Base-by-base conservation (phyloP, 2,797 vertebrate species). In the Diceros bicornis region DNA sequence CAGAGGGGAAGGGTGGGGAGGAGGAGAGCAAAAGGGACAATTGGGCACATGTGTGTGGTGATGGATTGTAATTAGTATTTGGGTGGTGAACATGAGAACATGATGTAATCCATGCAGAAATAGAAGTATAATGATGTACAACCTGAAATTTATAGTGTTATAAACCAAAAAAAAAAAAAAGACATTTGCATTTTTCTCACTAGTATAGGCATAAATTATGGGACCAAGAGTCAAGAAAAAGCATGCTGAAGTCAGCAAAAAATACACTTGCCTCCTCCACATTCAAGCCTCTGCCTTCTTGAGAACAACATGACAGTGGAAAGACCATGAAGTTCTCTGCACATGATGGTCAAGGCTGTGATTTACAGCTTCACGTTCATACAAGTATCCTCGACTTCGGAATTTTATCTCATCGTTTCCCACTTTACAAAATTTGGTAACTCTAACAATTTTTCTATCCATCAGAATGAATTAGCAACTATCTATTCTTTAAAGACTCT, bases 401-500 rank as follows among this genome's bases (percentile, higher is more conserved):
- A 79, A 37, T 75, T 59, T 75, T 52, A 61, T 44, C 32, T 88
- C 47, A 52, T 57, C 52, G 12, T 44, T 85, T 90, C 68, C 34
- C 57, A 91, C 21, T 72, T 74, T 86, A 62, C 3, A 87, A 79
- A 96, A 89, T 16, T 59, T 82, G 32, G 13, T 95, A 92, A 68
- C 32, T 71, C 18, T 13, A 61, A 74, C 7, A 72, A 47, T 1
- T 66, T 92, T 91, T 55, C 59, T 82, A 18, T 90, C 95, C 50
- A 89, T 94, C 82, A 78, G 37, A 89, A 78, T 64, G 20, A 78
- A 93, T 83, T 34, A 92, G n/a, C 64, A 79, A 8, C 20, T 66
- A 78, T 90, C 25, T 84, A 68, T 55, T 83, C 29, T 95, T 96
- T 93, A 89, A 94, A 94, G 66, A 84, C 18, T 87, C 41, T 18